Percentiles rank a stretch among this genome's conserved stretches.
phyloP scores from a whole-genome alignment of 2,888 invertebrate genomes.

The Pseudococcus longispinus region DNA sequence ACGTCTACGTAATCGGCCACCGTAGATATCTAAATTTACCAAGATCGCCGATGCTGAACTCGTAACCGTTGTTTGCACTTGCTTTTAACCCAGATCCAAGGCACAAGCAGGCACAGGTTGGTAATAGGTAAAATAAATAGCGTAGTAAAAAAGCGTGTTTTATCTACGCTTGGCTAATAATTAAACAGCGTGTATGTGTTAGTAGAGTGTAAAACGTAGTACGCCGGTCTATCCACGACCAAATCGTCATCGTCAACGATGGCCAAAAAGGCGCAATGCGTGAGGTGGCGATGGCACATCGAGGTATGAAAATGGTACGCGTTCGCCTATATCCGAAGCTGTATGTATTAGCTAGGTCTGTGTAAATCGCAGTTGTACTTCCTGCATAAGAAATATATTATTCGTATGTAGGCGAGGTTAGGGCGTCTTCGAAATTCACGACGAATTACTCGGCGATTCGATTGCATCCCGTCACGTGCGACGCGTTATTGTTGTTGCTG shows the following conservation, averaged over 20 bases:
- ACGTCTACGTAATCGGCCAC: background rate
- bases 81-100: slow-evolving; percentile 38
- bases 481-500: slow-evolving; percentile 1
- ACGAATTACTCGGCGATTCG: slow-evolving; percentile 9
- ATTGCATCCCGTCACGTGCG: slow-evolving; percentile 30
- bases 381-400: background rate
- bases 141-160: slow-evolving; percentile 46
- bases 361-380: background rate
- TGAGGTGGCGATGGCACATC: background rate
- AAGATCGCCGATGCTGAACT: background rate
- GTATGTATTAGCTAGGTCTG: background rate
- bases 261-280: background rate
- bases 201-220: slow-evolving; percentile 38
- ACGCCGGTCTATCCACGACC: background rate
- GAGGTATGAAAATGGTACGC: slow-evolving; percentile 6
- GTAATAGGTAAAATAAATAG: slow-evolving; percentile 1
- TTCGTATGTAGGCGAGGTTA: background rate
- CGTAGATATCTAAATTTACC: slow-evolving; percentile 31
- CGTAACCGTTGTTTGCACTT: slow-evolving; percentile 39
- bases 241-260: background rate
- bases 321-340: background rate
- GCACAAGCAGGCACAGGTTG: background rate
- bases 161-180: slow-evolving; percentile 50
- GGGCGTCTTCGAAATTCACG: slow-evolving; percentile 43
- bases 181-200: slow-evolving; percentile 41